Evolutionary conservation across 2,113 vertebrate species (phyloP).

Genomic region (Nansenia antarctica): DNA sequence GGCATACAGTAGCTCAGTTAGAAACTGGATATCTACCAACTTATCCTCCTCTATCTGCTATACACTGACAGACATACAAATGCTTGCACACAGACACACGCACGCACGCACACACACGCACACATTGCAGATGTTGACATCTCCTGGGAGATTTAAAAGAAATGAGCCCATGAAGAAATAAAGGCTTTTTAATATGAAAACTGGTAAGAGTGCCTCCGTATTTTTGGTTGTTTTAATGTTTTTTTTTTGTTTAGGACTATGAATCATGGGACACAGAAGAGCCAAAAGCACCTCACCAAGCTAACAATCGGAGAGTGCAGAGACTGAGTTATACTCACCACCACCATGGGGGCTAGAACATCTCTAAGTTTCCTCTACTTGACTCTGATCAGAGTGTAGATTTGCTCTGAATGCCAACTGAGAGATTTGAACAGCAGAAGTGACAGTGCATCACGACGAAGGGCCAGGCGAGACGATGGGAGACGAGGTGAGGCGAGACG

Average conservation of each 20-base stretch:
- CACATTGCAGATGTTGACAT: no score
- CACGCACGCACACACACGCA: conserved; percentile 1
- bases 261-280: no score
- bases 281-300: no score
- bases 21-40: conserved; percentile 42
- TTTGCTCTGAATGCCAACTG: conserved; percentile 6
- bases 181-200: no score
- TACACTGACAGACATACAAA: conserved; percentile 26
- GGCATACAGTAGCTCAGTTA: conserved; percentile 24
- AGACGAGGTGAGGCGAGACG: not conserved
- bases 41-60: conserved; percentile 12
- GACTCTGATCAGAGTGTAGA: no score
- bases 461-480: conserved; percentile 18
- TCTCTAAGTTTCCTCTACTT: conserved; percentile 3
- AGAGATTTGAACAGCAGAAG: conserved; percentile 19
- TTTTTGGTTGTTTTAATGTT: no score
- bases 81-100: not conserved
- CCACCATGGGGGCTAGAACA: not conserved
- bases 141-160: no score
- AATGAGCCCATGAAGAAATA: no score
- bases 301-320: no score
- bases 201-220: no score
- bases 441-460: conserved; percentile 50
- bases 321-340: no score
- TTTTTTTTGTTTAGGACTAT: no score